Percentiles rank a stretch among this genome's conserved stretches.
Conservation (phyloP, 2,113 vertebrate species). For the Pseudolaguvia tuberculata region DNA sequence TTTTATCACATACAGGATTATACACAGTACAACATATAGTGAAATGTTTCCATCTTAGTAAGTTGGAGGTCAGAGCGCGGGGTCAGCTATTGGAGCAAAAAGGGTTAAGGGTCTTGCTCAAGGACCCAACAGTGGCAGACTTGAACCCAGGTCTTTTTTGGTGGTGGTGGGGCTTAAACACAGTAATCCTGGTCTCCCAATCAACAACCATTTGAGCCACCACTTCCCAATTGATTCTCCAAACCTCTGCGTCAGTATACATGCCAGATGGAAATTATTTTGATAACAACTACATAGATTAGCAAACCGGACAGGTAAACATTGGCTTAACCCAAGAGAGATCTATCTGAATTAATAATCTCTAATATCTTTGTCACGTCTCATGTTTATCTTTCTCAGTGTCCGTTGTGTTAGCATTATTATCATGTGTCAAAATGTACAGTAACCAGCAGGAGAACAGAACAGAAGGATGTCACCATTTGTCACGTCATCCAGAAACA, state of each 20-base stretch:
- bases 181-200: too few species aligned
- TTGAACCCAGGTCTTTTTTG: too few species aligned
- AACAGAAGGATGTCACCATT: constrained; percentile 70
- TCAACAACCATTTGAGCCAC: too few species aligned
- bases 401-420: constrained; percentile 54
- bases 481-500: constrained; percentile 67
- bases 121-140: too few species aligned
- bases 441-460: constrained; percentile 52
- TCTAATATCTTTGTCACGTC: constrained; percentile 25
- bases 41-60: too few species aligned
- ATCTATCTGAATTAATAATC: background rate
- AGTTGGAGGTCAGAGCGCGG: too few species aligned
- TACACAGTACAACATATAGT: too few species aligned
- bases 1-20: too few species aligned
- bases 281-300: background rate
- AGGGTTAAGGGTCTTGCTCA: too few species aligned
- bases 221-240: too few species aligned
- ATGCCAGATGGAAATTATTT: background rate
- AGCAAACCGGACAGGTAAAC: background rate
- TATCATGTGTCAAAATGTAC: constrained; percentile 57
- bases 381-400: background rate
- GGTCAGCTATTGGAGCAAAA: too few species aligned
- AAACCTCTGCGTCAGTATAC: background rate
- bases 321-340: background rate
- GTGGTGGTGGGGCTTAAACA: too few species aligned